phyloP scores from a whole-genome alignment of 2,888 invertebrate genomes.

The Bembecia ichneumoniformis region DNA sequence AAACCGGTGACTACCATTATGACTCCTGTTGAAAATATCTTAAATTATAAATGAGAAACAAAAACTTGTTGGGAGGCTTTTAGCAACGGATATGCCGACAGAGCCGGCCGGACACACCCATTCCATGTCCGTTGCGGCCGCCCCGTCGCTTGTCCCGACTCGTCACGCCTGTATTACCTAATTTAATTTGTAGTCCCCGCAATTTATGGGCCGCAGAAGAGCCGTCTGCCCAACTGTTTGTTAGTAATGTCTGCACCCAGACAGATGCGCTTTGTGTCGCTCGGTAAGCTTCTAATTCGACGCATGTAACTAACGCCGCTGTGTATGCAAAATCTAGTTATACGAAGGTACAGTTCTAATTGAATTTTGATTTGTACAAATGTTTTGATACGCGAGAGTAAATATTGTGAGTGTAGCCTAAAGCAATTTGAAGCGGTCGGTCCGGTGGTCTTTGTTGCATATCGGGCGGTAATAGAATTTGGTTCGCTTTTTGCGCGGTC shows the following conservation, averaged over 20 bases:
- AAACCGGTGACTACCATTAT: not conserved
- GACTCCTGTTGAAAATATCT: not conserved
- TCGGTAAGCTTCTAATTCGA: not conserved
- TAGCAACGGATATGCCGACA: slow-evolving; percentile 15
- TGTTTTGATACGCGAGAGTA: slow-evolving; percentile 50
- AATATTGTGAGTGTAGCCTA: slow-evolving; percentile 64
- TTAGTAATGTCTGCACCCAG: slow-evolving; percentile 33
- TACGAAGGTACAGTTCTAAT: slow-evolving; percentile 14
- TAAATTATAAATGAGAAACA: slow-evolving; percentile 11
- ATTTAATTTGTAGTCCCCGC: slow-evolving; percentile 68
- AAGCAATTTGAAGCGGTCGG: slow-evolving; percentile 66
- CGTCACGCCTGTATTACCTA: slow-evolving; percentile 68
- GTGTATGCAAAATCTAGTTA: not conserved
- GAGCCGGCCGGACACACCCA: slow-evolving; percentile 53
- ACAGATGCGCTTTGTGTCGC: slow-evolving; percentile 21
- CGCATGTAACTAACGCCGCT: not conserved
- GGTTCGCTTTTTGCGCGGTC: slow-evolving; percentile 67
- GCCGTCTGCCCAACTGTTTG: slow-evolving; percentile 48
- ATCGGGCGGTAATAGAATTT: slow-evolving; percentile 70
- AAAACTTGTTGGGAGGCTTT: slow-evolving; percentile 22
- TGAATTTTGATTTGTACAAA: slow-evolving; percentile 45
- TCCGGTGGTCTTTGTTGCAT: slow-evolving; percentile 69
- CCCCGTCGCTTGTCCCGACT: slow-evolving; percentile 53
- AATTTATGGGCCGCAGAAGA: slow-evolving; percentile 63
- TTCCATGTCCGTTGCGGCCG: slow-evolving; percentile 57